A percentile compares a stretch with the other conserved stretches of the same genome.
These are phyloP conservation scores for Rattus norvegicus DNA, from an alignment of 2,113 vertebrate genomes.

Conservation along the genomic window DNA sequence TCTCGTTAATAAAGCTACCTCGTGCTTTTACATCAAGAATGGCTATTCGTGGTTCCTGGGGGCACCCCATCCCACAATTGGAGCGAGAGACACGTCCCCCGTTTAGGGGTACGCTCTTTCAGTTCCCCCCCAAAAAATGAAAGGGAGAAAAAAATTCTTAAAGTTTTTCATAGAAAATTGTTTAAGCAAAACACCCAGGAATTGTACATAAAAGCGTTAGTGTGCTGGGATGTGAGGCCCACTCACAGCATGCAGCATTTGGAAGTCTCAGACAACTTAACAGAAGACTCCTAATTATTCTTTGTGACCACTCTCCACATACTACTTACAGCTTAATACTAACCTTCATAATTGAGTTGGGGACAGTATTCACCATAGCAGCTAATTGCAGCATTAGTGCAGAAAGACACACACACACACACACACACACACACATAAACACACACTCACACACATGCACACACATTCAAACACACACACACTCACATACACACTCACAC, in stretches of 20 bases:
- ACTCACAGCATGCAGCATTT: not conserved
- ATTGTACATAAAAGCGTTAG: not conserved
- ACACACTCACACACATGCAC: not conserved
- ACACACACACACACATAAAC: not conserved
- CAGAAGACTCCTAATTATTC: not conserved
- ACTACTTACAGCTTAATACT: slow-evolving; percentile 29
- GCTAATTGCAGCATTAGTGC: not conserved
- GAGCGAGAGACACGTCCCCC: too few relatives aligned
- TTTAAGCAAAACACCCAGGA: not conserved
- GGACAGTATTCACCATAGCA: not conserved
- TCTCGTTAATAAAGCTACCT: too few relatives aligned
- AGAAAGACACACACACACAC: too few relatives aligned
- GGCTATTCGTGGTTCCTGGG: too few relatives aligned
- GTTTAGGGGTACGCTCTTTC: too few relatives aligned
- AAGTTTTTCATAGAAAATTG: not conserved
- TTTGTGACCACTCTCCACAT: not conserved
- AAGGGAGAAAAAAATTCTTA: not conserved
- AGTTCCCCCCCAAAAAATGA: too few relatives aligned
- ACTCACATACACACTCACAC: not conserved
- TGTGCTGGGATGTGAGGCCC: not conserved
- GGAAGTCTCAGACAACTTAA: not conserved
- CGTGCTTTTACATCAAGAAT: too few relatives aligned
- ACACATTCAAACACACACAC: not conserved
- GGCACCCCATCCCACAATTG: too few relatives aligned
- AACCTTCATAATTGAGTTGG: not conserved